Conservation (phyloP, 2,113 vertebrate genomes). For the Lophotis ruficrista region DNA sequence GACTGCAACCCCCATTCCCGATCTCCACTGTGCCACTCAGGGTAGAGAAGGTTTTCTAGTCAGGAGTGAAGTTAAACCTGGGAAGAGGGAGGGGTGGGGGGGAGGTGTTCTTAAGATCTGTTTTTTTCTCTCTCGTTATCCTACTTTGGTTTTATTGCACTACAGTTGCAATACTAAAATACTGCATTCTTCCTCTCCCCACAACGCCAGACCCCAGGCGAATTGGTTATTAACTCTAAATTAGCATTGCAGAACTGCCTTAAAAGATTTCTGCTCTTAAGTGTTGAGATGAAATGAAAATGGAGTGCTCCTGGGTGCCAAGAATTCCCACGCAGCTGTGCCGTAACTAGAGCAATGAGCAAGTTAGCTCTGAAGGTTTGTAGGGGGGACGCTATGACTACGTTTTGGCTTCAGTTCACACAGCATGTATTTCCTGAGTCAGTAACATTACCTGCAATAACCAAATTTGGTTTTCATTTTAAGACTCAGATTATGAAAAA, state of each 20-base stretch:
- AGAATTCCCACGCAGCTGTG: conserved; percentile 26
- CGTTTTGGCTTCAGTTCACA: background rate
- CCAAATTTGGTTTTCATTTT: background rate
- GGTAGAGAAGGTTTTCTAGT: too few relatives aligned
- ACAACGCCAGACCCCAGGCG: background rate
- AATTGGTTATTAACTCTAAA: background rate
- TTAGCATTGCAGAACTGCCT: background rate
- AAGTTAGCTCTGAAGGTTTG: background rate
- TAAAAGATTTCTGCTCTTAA: conserved; percentile 9
- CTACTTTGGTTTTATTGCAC: background rate
- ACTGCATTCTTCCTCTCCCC: background rate
- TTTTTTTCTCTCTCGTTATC: too few relatives aligned
- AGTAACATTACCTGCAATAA: background rate
- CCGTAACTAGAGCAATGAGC: background rate
- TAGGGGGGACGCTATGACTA: background rate
- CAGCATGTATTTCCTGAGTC: background rate
- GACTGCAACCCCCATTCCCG: too few relatives aligned
- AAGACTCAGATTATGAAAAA: background rate
- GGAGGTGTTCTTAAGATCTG: too few relatives aligned
- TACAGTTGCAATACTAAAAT: background rate
- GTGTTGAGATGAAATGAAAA: conserved; percentile 1
- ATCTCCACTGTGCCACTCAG: too few relatives aligned
- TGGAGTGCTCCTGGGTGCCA: background rate
- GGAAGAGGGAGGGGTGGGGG: too few relatives aligned
- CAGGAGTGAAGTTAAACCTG: too few relatives aligned